phyloP scores from a whole-genome alignment of 1,140 invertebrate species.

The Proctacanthus coquilletti region DNA sequence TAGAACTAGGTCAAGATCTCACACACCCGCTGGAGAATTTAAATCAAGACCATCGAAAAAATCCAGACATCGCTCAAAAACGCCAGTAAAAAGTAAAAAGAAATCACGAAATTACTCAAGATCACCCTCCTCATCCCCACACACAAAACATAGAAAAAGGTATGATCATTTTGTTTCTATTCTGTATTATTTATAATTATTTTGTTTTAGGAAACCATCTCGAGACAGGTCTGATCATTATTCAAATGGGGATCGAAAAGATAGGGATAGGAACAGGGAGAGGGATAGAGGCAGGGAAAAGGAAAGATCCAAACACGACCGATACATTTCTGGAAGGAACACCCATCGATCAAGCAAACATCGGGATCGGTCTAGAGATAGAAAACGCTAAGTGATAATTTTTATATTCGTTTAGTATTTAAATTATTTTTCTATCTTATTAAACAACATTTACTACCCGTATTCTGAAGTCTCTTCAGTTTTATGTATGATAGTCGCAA shows the following conservation, averaged over 20 bases:
- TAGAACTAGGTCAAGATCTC: constrained; percentile 15
- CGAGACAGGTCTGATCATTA: constrained; percentile 24
- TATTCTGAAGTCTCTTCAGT: too few species aligned
- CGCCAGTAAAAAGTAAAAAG: constrained; percentile 20
- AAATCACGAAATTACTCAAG: constrained; percentile 26
- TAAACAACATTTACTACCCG: too few species aligned
- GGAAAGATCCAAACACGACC: constrained; percentile 15
- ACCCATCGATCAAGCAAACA: constrained; percentile 9
- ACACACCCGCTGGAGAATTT: constrained; percentile 28
- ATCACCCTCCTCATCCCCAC: constrained; percentile 23
- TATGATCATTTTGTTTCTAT: constrained; percentile 5
- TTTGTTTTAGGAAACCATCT: constrained; percentile 9
- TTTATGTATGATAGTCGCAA: too few species aligned
- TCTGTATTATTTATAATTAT: not conserved
- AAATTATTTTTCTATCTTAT: too few species aligned
- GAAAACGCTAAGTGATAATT: constrained; percentile 17
- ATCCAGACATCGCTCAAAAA: constrained; percentile 22
- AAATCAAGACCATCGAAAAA: constrained; percentile 33
- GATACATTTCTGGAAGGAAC: constrained; percentile 7
- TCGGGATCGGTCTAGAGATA: constrained; percentile 22
- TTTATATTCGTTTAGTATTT: too few species aligned
- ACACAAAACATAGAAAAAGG: constrained; percentile 27
- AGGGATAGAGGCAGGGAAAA: constrained; percentile 20
- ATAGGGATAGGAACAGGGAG: constrained; percentile 8
- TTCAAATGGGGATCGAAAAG: constrained; percentile 15